These are phyloP conservation scores for Amiota communis DNA, from an alignment of 2,888 invertebrate species.

Conservation along the genomic window DNA sequence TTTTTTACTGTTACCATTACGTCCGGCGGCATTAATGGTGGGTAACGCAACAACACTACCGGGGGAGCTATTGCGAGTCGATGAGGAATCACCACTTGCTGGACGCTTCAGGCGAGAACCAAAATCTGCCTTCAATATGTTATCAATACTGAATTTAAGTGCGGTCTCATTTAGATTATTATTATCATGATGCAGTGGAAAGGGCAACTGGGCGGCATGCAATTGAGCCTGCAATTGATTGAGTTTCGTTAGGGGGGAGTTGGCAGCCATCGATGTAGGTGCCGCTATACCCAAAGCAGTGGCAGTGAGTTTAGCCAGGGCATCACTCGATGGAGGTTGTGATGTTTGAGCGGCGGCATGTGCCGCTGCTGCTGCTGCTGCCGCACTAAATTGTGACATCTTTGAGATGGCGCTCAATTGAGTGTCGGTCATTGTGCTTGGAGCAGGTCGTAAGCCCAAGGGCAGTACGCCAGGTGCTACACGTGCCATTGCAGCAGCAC, in stretches of 20 bases:
- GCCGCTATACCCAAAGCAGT: slow-evolving; percentile 62
- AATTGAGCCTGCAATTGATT: slow-evolving; percentile 63
- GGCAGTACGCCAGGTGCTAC: slow-evolving; percentile 47
- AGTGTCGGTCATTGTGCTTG: slow-evolving; percentile 73
- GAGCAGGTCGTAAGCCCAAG: slow-evolving; percentile 40
- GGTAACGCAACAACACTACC: neutral
- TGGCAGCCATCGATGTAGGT: slow-evolving; percentile 18
- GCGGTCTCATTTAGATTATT: slow-evolving; percentile 75
- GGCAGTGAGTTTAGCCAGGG: slow-evolving; percentile 68
- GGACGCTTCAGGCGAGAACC: slow-evolving; percentile 73
- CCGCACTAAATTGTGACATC: slow-evolving; percentile 73
- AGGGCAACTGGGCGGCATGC: slow-evolving; percentile 64
- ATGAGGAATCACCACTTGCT: slow-evolving; percentile 54
- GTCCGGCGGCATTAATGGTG: slow-evolving; percentile 29
- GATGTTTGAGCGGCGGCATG: slow-evolving; percentile 36
- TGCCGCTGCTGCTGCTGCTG: slow-evolving; percentile 61
- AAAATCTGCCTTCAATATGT: slow-evolving; percentile 89
- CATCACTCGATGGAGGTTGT: slow-evolving; percentile 50
- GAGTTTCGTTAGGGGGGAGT: slow-evolving; percentile 51
- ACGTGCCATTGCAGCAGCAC: slow-evolving; percentile 30
- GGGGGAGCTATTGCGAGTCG: slow-evolving; percentile 9
- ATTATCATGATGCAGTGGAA: slow-evolving; percentile 52
- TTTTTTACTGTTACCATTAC: slow-evolving; percentile 50
- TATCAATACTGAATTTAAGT: slow-evolving; percentile 88
- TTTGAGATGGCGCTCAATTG: slow-evolving; percentile 81